phyloP scores from a whole-genome alignment of 2,113 vertebrate species.

The Zosterops japonicus region DNA sequence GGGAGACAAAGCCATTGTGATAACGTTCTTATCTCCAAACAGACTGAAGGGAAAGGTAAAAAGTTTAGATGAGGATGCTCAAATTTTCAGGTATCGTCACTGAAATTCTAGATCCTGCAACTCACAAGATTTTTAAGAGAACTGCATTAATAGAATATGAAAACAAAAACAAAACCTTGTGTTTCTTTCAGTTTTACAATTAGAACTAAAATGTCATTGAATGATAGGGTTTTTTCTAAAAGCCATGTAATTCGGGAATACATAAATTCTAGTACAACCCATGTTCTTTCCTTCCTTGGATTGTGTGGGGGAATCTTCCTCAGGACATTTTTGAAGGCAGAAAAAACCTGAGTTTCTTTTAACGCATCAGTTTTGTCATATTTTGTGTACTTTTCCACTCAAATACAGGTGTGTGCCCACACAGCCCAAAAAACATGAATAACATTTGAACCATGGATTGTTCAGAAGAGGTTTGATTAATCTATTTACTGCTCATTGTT shows the following conservation, averaged over 20 bases:
- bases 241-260: background rate
- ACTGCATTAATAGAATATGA: background rate
- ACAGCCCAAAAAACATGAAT: background rate
- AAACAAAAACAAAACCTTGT: background rate
- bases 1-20: background rate
- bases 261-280: background rate
- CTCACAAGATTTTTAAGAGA: background rate
- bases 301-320: background rate
- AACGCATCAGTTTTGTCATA: background rate
- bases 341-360: background rate
- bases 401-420: background rate
- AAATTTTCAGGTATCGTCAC: background rate
- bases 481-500: background rate
- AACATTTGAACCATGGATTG: background rate
- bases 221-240: background rate
- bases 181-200: background rate
- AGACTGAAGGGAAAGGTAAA: background rate
- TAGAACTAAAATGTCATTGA: background rate
- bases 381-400: background rate
- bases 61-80: background rate
- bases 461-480: background rate
- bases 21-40: background rate
- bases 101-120: background rate
- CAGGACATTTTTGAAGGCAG: background rate
- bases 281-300: background rate